Conservation (phyloP, 2,888 invertebrate genomes). For the Drosophila bunnanda region DNA sequence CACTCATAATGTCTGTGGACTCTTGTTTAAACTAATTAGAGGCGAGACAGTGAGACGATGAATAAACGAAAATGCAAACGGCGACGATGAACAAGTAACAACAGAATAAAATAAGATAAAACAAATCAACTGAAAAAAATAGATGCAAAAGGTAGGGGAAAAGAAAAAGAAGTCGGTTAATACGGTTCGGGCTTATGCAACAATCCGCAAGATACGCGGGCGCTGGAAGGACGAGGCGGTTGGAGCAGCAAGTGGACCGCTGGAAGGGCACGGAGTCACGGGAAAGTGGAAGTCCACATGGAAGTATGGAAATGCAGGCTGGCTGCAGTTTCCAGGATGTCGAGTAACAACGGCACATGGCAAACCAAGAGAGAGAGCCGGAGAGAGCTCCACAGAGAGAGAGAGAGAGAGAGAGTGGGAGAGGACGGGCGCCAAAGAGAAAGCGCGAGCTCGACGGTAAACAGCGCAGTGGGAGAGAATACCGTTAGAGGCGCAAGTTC, state of each 20-base stretch:
- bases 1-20: constrained; percentile 56
- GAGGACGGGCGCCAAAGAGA: constrained; percentile 35
- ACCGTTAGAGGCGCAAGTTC: constrained; percentile 34
- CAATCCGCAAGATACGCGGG: constrained; percentile 71
- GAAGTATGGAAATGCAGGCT: constrained; percentile 57
- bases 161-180: constrained; percentile 12
- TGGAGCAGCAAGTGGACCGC: constrained; percentile 76
- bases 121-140: constrained; percentile 39
- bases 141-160: constrained; percentile 13
- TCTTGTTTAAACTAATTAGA: constrained; percentile 33
- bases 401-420: constrained; percentile 24
- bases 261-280: constrained; percentile 60
- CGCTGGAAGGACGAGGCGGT: constrained; percentile 60
- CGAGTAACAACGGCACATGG: constrained; percentile 64
- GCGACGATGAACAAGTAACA: constrained; percentile 26
- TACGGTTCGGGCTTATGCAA: constrained; percentile 71
- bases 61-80: constrained; percentile 33
- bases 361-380: constrained; percentile 14
- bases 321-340: constrained; percentile 71
- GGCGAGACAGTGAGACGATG: constrained; percentile 33
- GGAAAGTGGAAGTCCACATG: constrained; percentile 45
- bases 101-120: constrained; percentile 31
- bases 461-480: constrained; percentile 33
- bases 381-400: constrained; percentile 29
- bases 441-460: constrained; percentile 40